Conservation (phyloP, 2,113 vertebrate genomes). For the Ceyx margarethae region DNA sequence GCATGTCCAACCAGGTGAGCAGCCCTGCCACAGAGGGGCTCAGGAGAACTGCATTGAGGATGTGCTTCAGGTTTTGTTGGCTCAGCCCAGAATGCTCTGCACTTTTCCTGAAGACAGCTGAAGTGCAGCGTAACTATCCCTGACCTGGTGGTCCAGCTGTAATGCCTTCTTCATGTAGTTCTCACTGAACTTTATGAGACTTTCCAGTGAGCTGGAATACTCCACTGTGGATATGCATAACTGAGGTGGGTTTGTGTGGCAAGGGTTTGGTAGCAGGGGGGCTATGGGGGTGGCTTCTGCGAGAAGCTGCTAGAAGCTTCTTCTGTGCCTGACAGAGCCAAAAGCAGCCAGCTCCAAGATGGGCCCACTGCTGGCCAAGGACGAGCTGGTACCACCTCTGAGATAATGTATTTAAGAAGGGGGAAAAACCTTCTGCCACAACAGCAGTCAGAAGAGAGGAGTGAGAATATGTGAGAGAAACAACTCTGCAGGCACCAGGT, state of each 20-base stretch:
- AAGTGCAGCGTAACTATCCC: background rate
- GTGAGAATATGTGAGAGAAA: background rate
- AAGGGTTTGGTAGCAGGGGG: background rate
- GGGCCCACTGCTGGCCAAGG: background rate
- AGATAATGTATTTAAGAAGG: background rate
- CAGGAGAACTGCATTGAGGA: background rate
- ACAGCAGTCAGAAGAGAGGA: background rate
- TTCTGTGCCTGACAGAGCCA: background rate
- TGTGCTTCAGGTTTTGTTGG: background rate
- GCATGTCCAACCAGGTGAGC: background rate
- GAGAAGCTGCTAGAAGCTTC: background rate
- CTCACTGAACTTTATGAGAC: background rate
- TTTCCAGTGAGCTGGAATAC: background rate
- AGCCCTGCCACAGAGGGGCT: background rate
- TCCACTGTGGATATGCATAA: background rate
- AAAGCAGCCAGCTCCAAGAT: background rate
- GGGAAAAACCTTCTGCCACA: background rate
- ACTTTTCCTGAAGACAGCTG: background rate
- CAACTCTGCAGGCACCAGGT: background rate
- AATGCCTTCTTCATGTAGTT: background rate
- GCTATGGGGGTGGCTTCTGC: background rate
- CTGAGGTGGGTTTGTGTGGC: background rate
- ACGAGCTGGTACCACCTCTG: background rate
- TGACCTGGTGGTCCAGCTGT: slow-evolving; percentile 34
- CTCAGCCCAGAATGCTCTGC: background rate